Evolutionary conservation across 2,888 invertebrate genomes (phyloP), one percentile per base, ranked within the genome.

Genomic region (Rotaria magnacalcarata): DNA sequence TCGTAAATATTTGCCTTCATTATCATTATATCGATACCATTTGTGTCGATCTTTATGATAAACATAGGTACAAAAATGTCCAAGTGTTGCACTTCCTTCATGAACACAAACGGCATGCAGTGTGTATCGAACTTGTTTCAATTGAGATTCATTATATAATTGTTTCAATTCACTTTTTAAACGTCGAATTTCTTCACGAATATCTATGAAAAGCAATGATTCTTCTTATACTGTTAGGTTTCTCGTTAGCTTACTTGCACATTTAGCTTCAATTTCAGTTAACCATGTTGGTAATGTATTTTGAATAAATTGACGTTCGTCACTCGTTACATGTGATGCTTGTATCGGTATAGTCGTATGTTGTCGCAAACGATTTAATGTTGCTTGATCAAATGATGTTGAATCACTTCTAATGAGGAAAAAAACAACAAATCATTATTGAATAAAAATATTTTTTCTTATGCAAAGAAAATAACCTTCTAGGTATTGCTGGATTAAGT

Each of bases 11-110:
- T 80, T 80, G 14, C 85, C 86, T 86, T 86, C 86, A 41, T 85
- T 91, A 88, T 92, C 92, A 88, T 92, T 92, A 88, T 91, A 92
- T 88, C 92, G 92, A 74, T 91, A 89, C 92, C 92, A 92, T 84
- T 88, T 88, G 24, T 88, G 87, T 50, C 88, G 88, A 8, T 87
- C 87, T 21, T 88, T 88, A 88, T 91, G 90, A 88, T 89, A 90
- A 67, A 92, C 90, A 88, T 92, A 92, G 4, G 92, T 91, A 92
- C 92, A 92, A 89, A 92, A 92, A 89, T 92, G 92, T 43, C 92
- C 92, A 0, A 91, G 91, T 21, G 91, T 91, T 21, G 92, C 92
- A 88, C 92, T 91, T 41, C 92, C 92, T 88, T 92, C 92, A 87
- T 92, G 92, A 14, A 92, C 92, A 86, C 92, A 88, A 75, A 92